These are phyloP conservation scores for Eidolon helvum DNA, from an alignment of 2,113 vertebrate species.

Conservation along the genomic window DNA sequence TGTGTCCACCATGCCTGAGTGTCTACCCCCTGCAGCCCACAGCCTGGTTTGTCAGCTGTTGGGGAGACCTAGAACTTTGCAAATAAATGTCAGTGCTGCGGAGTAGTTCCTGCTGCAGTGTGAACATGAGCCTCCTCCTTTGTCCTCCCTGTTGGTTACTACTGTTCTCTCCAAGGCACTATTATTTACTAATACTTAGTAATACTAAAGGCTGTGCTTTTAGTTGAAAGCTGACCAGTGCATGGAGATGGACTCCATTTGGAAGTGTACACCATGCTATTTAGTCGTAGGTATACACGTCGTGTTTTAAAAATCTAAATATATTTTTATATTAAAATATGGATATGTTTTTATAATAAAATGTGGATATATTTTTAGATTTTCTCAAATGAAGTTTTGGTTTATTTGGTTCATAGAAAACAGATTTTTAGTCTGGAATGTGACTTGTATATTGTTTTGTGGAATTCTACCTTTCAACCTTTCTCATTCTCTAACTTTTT, in stretches of 20 bases:
- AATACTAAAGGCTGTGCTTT: background rate
- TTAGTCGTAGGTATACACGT: background rate
- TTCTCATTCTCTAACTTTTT: no score
- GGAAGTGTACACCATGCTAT: background rate
- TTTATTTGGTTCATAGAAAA: background rate
- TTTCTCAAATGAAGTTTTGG: background rate
- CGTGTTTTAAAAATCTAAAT: constrained; percentile 48
- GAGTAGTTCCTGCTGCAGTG: background rate
- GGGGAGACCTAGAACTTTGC: constrained; percentile 31
- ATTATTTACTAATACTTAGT: constrained; percentile 36
- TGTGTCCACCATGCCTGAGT: background rate
- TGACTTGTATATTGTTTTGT: no score
- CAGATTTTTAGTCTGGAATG: no score
- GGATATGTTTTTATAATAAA: no score
- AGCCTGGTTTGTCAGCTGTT: background rate
- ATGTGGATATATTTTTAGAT: background rate
- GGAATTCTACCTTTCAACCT: no score
- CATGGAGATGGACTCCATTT: background rate
- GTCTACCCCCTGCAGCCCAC: background rate
- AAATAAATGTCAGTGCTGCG: background rate
- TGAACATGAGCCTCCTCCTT: background rate
- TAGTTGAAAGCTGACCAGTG: background rate
- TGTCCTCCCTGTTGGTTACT: background rate
- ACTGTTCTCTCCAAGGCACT: constrained; percentile 24
- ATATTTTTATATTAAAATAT: no score